Conservation (phyloP, 2,888 invertebrate species). For the Zootermopsis nevadensis region DNA sequence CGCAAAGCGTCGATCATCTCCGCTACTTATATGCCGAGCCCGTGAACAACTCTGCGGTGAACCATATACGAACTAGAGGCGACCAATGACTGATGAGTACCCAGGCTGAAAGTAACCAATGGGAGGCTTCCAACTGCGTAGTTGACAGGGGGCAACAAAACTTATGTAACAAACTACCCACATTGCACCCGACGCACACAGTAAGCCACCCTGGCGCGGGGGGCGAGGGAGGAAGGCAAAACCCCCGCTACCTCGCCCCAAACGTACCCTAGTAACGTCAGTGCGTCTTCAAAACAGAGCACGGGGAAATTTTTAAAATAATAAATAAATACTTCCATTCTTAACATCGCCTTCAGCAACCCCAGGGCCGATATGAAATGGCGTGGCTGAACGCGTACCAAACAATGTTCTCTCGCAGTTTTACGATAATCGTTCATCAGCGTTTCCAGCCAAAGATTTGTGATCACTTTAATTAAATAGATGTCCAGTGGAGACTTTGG, state of each 20-base stretch:
- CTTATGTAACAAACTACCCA: conserved; percentile 3
- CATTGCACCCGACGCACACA: neutral
- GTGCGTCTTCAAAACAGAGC: neutral
- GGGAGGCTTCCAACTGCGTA: neutral
- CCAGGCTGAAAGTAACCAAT: neutral
- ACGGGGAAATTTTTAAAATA: no score
- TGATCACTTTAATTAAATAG: no score
- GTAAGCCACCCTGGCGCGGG: neutral
- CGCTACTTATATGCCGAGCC: neutral
- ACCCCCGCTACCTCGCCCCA: neutral
- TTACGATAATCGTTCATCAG: no score
- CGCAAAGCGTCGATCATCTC: neutral
- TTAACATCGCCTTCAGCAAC: no score
- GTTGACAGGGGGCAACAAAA: conserved; percentile 24
- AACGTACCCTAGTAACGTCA: neutral
- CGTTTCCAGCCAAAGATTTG: no score
- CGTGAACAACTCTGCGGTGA: no score
- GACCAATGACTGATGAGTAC: neutral
- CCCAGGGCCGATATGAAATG: no score
- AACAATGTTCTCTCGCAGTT: no score
- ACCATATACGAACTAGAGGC: neutral
- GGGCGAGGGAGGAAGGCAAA: no score
- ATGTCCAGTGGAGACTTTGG: no score
- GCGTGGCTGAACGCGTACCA: no score
- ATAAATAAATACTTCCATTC: no score